These are phyloP conservation scores for Elysia crispata DNA, from an alignment of 2,888 invertebrate genomes.

Conservation along the genomic window DNA sequence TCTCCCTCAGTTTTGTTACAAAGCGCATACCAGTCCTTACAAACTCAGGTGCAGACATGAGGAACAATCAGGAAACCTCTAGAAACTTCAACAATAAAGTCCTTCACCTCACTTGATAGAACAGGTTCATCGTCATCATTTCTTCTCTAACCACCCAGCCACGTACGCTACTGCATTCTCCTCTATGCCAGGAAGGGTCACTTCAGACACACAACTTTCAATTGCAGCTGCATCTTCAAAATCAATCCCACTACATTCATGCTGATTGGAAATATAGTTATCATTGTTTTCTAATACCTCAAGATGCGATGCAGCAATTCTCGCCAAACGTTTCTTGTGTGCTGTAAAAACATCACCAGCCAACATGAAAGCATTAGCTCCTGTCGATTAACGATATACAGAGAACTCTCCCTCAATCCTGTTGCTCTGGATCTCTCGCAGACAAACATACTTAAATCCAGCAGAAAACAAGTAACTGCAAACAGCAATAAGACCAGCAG, in stretches of 20 bases:
- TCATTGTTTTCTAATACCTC: background rate
- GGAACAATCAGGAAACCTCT: no score
- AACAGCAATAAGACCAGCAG: background rate
- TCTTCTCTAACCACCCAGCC: background rate
- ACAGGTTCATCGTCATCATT: no score
- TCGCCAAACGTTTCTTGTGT: background rate
- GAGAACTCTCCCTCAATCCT: constrained; percentile 23
- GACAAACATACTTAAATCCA: constrained; percentile 20
- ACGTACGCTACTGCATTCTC: constrained; percentile 1
- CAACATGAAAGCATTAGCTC: constrained; percentile 11
- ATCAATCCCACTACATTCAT: no score
- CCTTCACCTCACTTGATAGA: no score
- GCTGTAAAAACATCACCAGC: constrained; percentile 3
- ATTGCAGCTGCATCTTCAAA: background rate
- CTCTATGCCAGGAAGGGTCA: background rate
- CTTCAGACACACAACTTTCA: background rate
- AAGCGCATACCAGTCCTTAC: no score
- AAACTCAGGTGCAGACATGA: no score
- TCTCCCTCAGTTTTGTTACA: no score
- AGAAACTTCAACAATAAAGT: no score
- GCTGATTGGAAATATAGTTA: no score
- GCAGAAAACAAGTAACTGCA: background rate
- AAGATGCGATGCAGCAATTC: background rate
- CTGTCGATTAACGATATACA: constrained; percentile 23
- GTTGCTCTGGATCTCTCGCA: constrained; percentile 2